Conservation (phyloP, 2,113 vertebrate species). For the Caretta caretta region DNA sequence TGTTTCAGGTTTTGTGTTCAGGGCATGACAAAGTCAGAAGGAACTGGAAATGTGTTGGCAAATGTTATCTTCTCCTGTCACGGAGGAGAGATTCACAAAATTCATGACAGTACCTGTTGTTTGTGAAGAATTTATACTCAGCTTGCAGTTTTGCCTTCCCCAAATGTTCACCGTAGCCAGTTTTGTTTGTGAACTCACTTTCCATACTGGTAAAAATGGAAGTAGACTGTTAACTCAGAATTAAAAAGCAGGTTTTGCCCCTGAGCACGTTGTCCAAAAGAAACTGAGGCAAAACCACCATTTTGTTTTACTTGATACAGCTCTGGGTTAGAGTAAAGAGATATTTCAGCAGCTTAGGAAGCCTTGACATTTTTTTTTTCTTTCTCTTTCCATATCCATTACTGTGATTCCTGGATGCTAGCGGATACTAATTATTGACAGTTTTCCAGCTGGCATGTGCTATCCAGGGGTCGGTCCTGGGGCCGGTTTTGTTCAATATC, state of each 20-base stretch:
- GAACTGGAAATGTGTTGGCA: background rate
- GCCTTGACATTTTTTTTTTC: slow-evolving; percentile 38
- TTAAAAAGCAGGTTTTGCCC: background rate
- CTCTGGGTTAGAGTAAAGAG: slow-evolving; percentile 53
- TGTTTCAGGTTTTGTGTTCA: background rate
- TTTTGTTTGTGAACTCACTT: background rate
- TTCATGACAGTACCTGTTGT: background rate
- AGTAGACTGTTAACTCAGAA: background rate
- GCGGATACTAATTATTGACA: background rate
- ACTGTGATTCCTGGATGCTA: background rate
- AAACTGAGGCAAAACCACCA: slow-evolving; percentile 29
- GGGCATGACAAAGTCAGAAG: background rate
- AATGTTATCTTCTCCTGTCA: background rate
- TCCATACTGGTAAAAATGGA: background rate
- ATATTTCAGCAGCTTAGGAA: slow-evolving; percentile 43
- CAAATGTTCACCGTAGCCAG: background rate
- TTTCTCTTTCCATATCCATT: slow-evolving; percentile 33
- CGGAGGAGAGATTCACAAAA: background rate
- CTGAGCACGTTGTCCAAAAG: background rate
- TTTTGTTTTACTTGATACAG: slow-evolving; percentile 55
- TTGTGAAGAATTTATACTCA: background rate
- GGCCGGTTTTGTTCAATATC: too few relatives aligned
- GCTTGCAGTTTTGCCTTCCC: background rate
- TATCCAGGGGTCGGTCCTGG: background rate
- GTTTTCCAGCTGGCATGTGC: background rate